Percentiles rank a stretch among this genome's conserved stretches.
These are phyloP conservation scores for Sturnus vulgaris DNA, from an alignment of 2,113 vertebrate genomes.

Conservation along the genomic window DNA sequence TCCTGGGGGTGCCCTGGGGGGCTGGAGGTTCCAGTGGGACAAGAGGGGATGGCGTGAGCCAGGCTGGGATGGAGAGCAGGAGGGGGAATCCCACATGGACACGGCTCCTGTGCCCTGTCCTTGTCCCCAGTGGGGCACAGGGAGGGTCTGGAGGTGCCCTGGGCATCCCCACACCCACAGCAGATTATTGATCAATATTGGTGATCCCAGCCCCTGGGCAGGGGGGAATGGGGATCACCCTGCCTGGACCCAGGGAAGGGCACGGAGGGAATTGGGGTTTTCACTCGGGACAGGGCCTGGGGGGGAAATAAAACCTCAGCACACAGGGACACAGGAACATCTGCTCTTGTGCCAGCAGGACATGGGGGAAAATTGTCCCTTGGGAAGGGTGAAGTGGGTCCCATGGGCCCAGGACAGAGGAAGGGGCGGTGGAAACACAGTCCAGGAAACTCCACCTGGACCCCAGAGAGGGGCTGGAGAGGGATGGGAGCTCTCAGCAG, in stretches of 20 bases:
- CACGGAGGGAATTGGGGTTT: background rate
- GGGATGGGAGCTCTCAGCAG: background rate
- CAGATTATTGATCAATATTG: no score
- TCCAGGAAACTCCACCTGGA: background rate
- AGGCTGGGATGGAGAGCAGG: fast-evolving
- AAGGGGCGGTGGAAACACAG: background rate
- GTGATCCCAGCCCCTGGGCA: background rate
- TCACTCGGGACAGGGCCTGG: background rate
- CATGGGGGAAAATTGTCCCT: fast-evolving
- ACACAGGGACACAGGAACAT: background rate
- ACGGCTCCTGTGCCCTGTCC: fast-evolving
- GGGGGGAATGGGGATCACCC: background rate
- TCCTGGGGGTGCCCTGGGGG: background rate
- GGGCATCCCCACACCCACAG: background rate
- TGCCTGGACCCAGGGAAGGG: background rate
- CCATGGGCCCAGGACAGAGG: background rate
- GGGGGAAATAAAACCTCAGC: background rate
- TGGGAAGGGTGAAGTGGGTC: background rate
- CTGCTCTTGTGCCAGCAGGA: background rate
- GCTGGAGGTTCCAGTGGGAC: background rate
- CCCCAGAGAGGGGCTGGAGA: background rate
- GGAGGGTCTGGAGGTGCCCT: background rate
- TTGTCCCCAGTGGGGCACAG: background rate
- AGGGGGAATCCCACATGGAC: background rate
- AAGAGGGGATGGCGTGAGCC: background rate